These are phyloP conservation scores for Heterocephalus glaber DNA, from an alignment of 2,113 vertebrate species.

Conservation along the genomic window DNA sequence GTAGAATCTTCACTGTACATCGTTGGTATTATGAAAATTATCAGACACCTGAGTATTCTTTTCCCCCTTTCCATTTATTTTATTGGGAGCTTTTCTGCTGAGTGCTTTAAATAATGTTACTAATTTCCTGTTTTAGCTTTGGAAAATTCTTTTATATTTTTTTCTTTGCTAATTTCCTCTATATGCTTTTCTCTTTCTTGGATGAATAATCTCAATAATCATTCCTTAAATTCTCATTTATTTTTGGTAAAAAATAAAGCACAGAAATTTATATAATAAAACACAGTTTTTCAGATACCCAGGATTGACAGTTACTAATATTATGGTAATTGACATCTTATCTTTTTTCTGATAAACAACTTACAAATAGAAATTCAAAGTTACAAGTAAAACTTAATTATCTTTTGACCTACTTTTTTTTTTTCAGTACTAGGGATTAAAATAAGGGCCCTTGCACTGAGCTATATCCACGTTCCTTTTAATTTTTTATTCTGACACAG, in stretches of 20 bases:
- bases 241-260: neutral
- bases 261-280: neutral
- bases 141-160: neutral
- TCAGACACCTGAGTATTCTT: neutral
- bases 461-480: neutral
- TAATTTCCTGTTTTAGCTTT: neutral
- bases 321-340: neutral
- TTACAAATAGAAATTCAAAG: neutral
- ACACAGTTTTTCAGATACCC: neutral
- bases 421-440: neutral
- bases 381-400: neutral
- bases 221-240: neutral
- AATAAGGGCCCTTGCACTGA: neutral
- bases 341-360: neutral
- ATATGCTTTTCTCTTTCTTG: neutral
- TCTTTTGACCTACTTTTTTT: neutral
- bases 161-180: neutral
- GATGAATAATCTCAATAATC: neutral
- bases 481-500: neutral
- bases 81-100: neutral
- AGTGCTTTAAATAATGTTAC: neutral
- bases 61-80: neutral
- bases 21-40: neutral
- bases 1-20: conserved; percentile 5
- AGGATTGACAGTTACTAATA: neutral